These are phyloP conservation scores for Pinctada fucata DNA, from an alignment of 2,888 invertebrate species.

Conservation along the genomic window DNA sequence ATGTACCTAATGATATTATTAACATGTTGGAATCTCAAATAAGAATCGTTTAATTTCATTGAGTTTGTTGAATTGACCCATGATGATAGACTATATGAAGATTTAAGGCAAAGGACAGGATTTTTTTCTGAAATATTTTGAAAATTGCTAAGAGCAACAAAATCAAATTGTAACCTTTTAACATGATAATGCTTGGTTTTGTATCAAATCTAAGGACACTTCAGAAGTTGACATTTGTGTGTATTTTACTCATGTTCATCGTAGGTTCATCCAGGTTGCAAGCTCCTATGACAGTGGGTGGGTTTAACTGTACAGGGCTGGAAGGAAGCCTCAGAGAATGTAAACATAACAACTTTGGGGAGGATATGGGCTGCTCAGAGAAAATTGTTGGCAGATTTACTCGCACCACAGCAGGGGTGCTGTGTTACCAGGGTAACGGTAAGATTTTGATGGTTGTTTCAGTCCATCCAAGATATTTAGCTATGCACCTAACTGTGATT, in stretches of 20 bases:
- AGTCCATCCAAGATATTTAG: neutral
- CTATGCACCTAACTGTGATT: neutral
- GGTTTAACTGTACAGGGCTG: conserved; percentile 55
- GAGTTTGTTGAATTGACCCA: neutral
- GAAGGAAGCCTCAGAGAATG: conserved; percentile 54
- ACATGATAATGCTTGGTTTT: too few relatives aligned
- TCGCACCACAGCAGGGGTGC: conserved; percentile 57
- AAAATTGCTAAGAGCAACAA: too few relatives aligned
- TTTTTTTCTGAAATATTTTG: too few relatives aligned
- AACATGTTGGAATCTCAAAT: neutral
- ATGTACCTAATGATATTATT: neutral
- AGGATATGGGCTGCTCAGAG: conserved; percentile 53
- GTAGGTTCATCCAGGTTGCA: conserved; percentile 38
- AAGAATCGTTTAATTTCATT: neutral
- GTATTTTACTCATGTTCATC: neutral
- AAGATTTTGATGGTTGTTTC: neutral
- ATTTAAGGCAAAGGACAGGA: too few relatives aligned
- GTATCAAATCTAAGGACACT: neutral
- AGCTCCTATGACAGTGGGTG: conserved; percentile 58
- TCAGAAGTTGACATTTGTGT: neutral
- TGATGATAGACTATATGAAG: neutral
- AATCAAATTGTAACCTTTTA: too few relatives aligned
- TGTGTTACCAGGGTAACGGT: conserved; percentile 61
- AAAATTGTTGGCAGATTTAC: conserved; percentile 45
- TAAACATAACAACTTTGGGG: conserved; percentile 51